Evolutionary conservation across 2,888 invertebrate species (phyloP), one percentile per base, ranked within the genome.

Genomic region (Glaucopsyche alexis): DNA sequence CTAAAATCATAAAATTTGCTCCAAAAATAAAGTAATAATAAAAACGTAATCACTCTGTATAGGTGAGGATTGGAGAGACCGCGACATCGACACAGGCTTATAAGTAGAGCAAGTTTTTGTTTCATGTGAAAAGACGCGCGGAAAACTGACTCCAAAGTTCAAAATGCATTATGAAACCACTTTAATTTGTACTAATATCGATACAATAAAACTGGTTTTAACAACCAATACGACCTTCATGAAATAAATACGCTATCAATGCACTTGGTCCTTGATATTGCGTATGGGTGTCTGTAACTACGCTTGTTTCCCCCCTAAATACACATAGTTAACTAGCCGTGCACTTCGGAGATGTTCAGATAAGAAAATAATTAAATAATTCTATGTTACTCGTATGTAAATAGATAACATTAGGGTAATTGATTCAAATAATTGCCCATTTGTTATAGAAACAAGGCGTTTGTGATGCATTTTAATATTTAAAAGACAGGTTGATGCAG

Each of bases 61-160:
- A 76, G 72, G 77, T 79, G 78, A 79, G 75, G 82, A 83, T 80
- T 79, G 76, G 77, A 81, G 85, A 89, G 89, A 90, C 88, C 85
- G 85, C 80, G 80, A 81, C 88, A 88, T 87, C 80, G 80, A 81
- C 88, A 88, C 88, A 84, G 87, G 89, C 89, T 89, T 90, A 90
- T 91, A 90, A 90, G 86, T 88, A 88, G 83, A 84, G 80, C 81
- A 81, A 78, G 78, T 85, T 88, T 88, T 83, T 88, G 86, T 81
- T 83, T 66, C 74, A 75, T 64, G 80, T 79, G 79, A 80, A 81
- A 79, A 76, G 78, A 78, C 80, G 80, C 80, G 80, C 78, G 79
- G 80, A 81, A 85, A 85, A 86, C 84, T 83, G 81, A 80, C 75
- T 77, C 76, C 74, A 72, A 74, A 74, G 55, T 74, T 71, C 52